Evolutionary conservation across 92 coral and sea anemone genomes (phyloP).

Genomic region (Porites divaricata): DNA sequence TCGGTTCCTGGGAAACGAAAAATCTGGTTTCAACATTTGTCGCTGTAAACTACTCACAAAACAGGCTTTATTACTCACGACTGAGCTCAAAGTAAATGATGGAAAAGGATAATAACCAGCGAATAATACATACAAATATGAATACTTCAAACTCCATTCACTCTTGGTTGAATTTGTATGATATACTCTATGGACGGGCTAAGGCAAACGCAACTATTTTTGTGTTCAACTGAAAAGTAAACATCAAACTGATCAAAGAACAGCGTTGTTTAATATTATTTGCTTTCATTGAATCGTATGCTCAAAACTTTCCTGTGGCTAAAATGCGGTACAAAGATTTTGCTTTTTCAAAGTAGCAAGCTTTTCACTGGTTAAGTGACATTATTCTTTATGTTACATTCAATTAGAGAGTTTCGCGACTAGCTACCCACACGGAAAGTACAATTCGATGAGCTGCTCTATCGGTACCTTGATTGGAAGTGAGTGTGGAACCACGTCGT

Average conservation of each 20-base stretch:
- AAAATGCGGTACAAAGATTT: slow-evolving; percentile 23
- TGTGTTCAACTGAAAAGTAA: slow-evolving; percentile 16
- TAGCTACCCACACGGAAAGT: slow-evolving; percentile 31
- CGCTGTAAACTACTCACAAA: neutral
- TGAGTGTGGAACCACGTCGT: slow-evolving; percentile 41
- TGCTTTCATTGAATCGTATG: slow-evolving; percentile 29
- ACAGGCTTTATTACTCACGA: neutral
- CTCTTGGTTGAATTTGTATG: slow-evolving; percentile 25
- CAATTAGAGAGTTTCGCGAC: slow-evolving; percentile 29
- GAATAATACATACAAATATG: slow-evolving; percentile 9
- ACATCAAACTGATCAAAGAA: slow-evolving; percentile 27
- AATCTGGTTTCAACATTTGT: slow-evolving; percentile 5
- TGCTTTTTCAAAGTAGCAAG: slow-evolving; percentile 23
- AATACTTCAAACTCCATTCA: slow-evolving; percentile 18
- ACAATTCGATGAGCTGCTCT: slow-evolving; percentile 46
- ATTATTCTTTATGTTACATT: slow-evolving; percentile 28
- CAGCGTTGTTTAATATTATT: slow-evolving; percentile 35
- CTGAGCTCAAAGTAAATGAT: neutral
- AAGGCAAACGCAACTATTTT: slow-evolving; percentile 21
- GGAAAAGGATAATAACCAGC: too few relatives aligned
- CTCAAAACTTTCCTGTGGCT: slow-evolving; percentile 28
- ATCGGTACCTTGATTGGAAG: slow-evolving; percentile 29
- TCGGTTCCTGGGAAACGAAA: slow-evolving; percentile 5
- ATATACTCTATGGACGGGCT: slow-evolving; percentile 21
- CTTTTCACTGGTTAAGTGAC: slow-evolving; percentile 27